phyloP scores from a whole-genome alignment of 2,113 vertebrate genomes.

The Ictalurus punctatus region DNA sequence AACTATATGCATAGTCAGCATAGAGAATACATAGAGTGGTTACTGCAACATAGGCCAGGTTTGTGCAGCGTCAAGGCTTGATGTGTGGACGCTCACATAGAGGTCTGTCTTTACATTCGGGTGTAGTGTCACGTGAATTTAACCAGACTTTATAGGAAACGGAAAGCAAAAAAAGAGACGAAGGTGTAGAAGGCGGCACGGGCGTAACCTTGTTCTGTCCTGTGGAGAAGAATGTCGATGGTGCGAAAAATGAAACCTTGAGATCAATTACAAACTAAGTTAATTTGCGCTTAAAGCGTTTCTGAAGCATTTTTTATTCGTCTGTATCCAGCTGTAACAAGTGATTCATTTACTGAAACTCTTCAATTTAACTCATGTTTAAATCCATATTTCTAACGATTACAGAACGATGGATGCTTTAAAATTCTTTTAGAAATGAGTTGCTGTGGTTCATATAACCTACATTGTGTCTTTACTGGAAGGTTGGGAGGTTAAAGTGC shows the following conservation, averaged over 20 bases:
- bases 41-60: neutral
- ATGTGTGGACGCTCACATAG: neutral
- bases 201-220: neutral
- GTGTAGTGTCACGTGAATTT: neutral
- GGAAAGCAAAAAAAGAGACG: neutral
- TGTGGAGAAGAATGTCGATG: neutral
- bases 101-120: neutral
- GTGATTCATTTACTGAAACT: neutral
- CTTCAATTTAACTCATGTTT: neutral
- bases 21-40: neutral
- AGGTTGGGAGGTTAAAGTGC: neutral
- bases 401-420: neutral
- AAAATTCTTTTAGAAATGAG: neutral
- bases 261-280: neutral
- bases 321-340: neutral
- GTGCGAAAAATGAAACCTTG: neutral
- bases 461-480: neutral
- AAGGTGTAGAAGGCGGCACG: neutral
- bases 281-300: neutral
- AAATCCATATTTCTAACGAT: neutral
- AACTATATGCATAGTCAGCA: constrained; percentile 32
- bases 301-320: neutral
- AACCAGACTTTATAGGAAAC: neutral
- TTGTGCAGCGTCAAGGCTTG: neutral
- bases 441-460: neutral